Base-by-base conservation (phyloP, 2,113 vertebrate genomes). In the Candoia aspera region DNA sequence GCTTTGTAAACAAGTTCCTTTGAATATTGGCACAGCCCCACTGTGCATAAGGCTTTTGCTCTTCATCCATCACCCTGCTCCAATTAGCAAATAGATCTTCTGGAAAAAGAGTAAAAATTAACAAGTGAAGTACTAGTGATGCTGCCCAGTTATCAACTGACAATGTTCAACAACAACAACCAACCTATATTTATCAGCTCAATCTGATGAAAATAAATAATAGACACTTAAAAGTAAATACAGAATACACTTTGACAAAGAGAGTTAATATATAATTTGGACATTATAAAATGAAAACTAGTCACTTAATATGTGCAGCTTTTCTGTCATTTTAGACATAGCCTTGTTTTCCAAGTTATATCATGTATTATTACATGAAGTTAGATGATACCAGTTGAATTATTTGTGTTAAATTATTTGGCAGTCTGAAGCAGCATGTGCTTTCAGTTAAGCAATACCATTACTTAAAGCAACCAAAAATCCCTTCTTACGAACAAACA, bases 331-430 rank as follows among this genome's bases (percentile, higher is more conserved):
- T 87, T 87, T 9, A 1, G 84, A 91, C 86, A 54, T 90, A 9
- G 3, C 87, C 23, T 92, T 94, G 15, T 29, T 94, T 91, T 90
- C 42, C 62, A 79, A 89, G 85, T 90, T 42, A 55, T n/a, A 24
- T 73, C 5, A 58, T n/a, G 49, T n/a, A 89, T 33, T 15, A 6
- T 83, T 10, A 2, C 3, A 15, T 68, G 88, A 68, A 24, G 53
- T 88, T 62, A 15, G 58, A 90, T 79, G 54, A 46, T n/a, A 92
- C 15, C 83, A 90, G 58, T 11, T 49, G 60, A 17, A 11, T 54
- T 88, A 55, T 89, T 58, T 58, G 24, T 2, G 12, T 17, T 54
- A 9, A 29, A 93, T 49, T 54, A 46, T 6, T 68, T 90, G 88
- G 83, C 24, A 26, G n/a, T 89, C 9, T 93, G 29, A 93, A 3